A percentile compares a stretch with the other conserved stretches of the same genome.
phyloP scores from a whole-genome alignment of 2,888 invertebrate genomes.

The Papilio protenor region DNA sequence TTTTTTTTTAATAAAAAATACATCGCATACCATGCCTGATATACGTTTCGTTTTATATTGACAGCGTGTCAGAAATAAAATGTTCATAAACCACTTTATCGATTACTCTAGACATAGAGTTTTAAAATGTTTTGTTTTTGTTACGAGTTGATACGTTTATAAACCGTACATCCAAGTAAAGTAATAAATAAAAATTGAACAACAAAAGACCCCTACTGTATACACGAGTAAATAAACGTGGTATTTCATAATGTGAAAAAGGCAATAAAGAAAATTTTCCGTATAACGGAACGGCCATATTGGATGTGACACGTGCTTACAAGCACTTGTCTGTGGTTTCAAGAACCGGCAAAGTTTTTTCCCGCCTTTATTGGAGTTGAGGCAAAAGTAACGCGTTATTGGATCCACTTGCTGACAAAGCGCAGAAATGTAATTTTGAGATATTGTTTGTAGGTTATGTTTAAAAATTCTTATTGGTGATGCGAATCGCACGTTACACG shows the following conservation, averaged over 20 bases:
- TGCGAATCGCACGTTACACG: neutral
- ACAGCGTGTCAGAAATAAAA: constrained; percentile 1
- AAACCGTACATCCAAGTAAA: neutral
- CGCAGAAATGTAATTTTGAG: constrained; percentile 42
- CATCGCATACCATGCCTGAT: neutral
- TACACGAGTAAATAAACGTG: constrained; percentile 9
- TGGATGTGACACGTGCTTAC: constrained; percentile 40
- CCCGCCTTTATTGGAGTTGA: constrained; percentile 42
- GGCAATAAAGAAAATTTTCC: constrained; percentile 41
- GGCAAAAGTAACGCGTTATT: constrained; percentile 41
- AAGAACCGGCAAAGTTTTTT: constrained; percentile 38
- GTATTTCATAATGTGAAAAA: constrained; percentile 22
- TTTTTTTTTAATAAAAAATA: neutral
- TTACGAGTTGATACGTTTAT: neutral
- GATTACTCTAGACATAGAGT: neutral
- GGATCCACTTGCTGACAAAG: constrained; percentile 45
- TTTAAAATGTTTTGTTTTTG: neutral
- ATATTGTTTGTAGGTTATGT: neutral
- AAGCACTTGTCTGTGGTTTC: constrained; percentile 41
- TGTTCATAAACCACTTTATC: neutral
- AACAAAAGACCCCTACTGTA: neutral
- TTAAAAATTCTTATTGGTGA: neutral
- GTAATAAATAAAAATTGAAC: neutral
- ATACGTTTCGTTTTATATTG: neutral
- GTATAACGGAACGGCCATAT: constrained; percentile 39